These are phyloP conservation scores for Propsilocerus akamusi DNA, from an alignment of 1,140 invertebrate species.

Conservation along the genomic window DNA sequence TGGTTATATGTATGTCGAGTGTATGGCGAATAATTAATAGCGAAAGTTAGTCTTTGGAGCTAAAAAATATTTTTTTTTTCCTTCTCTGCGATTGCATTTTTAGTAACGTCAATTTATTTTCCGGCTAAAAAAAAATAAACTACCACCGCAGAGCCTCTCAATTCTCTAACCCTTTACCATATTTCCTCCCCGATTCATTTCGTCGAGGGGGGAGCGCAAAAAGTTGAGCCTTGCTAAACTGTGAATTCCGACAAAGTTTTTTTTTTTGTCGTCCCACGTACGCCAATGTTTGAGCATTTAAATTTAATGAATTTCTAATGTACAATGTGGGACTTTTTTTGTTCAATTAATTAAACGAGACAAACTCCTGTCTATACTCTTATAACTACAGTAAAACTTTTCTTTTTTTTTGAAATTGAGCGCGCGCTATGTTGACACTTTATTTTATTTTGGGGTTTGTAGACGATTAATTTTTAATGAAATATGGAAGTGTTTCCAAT, in stretches of 20 bases:
- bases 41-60: background rate
- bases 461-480: slow-evolving; percentile 16
- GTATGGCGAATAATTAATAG: background rate
- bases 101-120: slow-evolving; percentile 1
- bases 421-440: too few species aligned
- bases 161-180: too few species aligned
- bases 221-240: too few species aligned
- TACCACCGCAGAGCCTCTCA: too few species aligned
- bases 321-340: background rate
- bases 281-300: too few species aligned
- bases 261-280: background rate
- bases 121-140: background rate
- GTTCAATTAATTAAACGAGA: background rate
- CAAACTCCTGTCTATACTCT: background rate
- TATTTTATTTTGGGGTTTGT: too few species aligned
- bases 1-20: background rate
- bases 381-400: too few species aligned
- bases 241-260: background rate
- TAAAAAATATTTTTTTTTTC: background rate
- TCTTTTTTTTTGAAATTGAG: too few species aligned
- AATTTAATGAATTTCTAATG: background rate
- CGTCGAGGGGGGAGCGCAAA: too few species aligned
- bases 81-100: background rate
- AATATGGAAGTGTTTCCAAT: slow-evolving; percentile 44
- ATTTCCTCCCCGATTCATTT: too few species aligned